Evolutionary conservation across 2,888 invertebrate genomes (phyloP).

Genomic region (Xestia xanthographa): DNA sequence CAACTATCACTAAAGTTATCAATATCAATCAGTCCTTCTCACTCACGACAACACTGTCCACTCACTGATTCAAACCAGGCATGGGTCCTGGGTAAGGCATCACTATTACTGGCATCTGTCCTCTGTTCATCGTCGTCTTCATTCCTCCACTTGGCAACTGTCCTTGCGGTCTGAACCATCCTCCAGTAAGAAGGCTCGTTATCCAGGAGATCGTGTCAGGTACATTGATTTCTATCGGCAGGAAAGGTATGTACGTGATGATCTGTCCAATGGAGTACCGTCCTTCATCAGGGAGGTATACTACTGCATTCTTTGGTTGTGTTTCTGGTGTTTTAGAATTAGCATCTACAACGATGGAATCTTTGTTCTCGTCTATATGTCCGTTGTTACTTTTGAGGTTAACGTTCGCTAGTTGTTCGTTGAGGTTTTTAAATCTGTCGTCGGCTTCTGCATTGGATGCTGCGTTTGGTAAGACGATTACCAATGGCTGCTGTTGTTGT

Average conservation of each 20-base stretch:
- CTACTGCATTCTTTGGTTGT: conserved; percentile 45
- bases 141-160: conserved; percentile 60
- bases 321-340: conserved; percentile 61
- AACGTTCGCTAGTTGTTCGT: conserved; percentile 56
- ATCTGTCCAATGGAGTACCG: conserved; percentile 83
- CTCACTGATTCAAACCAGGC: conserved; percentile 39
- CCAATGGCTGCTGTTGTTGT: conserved; percentile 72
- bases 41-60: conserved; percentile 4
- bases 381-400: conserved; percentile 65
- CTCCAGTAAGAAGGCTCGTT: conserved; percentile 79
- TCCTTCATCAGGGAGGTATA: conserved; percentile 74
- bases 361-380: conserved; percentile 72
- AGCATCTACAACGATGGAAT: conserved; percentile 80
- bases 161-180: conserved; percentile 74
- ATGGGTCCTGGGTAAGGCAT: conserved; percentile 71
- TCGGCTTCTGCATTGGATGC: conserved; percentile 51
- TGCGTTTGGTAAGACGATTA: conserved; percentile 77
- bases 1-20: conserved; percentile 10
- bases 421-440: conserved; percentile 49
- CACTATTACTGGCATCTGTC: conserved; percentile 75
- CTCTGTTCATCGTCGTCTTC: conserved; percentile 70
- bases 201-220: conserved; percentile 90
- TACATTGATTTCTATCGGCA: conserved; percentile 92
- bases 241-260: conserved; percentile 89
- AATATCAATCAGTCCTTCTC: conserved; percentile 51